These are phyloP conservation scores for Tonatia bakeri DNA, from an alignment of 2,113 vertebrate species.

Conservation along the genomic window DNA sequence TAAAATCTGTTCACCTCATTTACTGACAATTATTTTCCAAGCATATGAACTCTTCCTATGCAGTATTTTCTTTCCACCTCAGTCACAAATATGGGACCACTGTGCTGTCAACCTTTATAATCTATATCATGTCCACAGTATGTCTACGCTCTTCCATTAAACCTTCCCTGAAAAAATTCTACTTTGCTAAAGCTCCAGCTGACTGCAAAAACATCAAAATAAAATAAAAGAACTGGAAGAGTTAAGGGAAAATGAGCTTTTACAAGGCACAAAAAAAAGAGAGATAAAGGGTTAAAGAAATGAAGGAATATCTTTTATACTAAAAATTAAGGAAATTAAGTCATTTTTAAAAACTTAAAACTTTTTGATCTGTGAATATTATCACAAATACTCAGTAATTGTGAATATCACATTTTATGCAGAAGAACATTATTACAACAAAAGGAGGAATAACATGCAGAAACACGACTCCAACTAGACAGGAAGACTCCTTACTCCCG, in stretches of 20 bases:
- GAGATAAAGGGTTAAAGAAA: background rate
- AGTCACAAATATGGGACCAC: background rate
- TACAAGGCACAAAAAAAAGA: background rate
- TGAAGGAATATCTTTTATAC: background rate
- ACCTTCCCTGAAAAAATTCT: constrained; percentile 23
- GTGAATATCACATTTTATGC: background rate
- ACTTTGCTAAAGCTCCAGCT: background rate
- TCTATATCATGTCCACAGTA: background rate
- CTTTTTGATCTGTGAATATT: background rate
- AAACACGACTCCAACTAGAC: background rate
- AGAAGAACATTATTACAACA: background rate
- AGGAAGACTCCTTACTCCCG: background rate
- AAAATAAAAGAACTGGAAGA: background rate
- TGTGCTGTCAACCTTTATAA: background rate
- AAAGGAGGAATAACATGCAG: background rate
- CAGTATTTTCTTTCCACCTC: background rate
- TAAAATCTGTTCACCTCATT: constrained; percentile 46
- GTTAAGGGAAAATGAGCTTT: constrained; percentile 15
- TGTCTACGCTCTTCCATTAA: background rate
- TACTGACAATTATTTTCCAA: constrained; percentile 22
- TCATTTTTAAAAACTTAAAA: background rate
- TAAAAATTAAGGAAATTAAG: constrained; percentile 11
- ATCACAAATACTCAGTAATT: constrained; percentile 12
- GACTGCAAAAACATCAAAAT: background rate
- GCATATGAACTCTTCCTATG: background rate